phyloP scores from a whole-genome alignment of 53 echinoderm and acorn worm genomes.

The Paracentrotus lividus region DNA sequence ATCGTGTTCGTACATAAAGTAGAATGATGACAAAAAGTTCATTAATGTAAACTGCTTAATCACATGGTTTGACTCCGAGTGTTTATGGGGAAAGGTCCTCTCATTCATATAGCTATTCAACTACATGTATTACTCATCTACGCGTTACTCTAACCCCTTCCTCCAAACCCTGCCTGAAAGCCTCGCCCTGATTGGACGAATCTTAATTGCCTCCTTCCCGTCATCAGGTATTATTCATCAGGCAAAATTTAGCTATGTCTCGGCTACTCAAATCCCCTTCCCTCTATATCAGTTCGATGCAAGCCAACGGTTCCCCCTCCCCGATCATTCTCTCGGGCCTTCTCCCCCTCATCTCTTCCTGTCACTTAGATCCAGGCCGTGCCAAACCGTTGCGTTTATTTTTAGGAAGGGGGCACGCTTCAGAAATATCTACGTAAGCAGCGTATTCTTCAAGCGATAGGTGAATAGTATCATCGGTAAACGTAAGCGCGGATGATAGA shows the following conservation, averaged over 20 bases:
- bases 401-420: conserved; percentile 46
- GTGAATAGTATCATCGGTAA: not conserved
- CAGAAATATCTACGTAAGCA: not conserved
- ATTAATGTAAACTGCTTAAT: no score
- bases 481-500: not conserved
- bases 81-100: no score
- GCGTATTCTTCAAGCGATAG: not conserved
- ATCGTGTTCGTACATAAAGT: no score
- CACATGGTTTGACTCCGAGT: not conserved
- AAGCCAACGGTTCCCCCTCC: conserved; percentile 31
- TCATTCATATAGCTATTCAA: no score
- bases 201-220: conserved; percentile 42
- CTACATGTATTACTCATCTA: conserved; percentile 41
- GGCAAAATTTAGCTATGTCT: conserved; percentile 50
- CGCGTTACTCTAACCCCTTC: conserved; percentile 26
- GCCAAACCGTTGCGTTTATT: conserved; percentile 28
- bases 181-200: not conserved
- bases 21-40: no score
- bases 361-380: conserved; percentile 49
- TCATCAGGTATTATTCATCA: conserved; percentile 54
- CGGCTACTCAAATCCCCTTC: conserved; percentile 29
- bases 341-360: conserved; percentile 31
- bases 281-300: conserved; percentile 9
- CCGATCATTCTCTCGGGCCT: not conserved
- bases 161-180: conserved; percentile 35